These are phyloP conservation scores for Hippocampus barbouri DNA, from an alignment of 2,113 vertebrate genomes.

Conservation along the genomic window DNA sequence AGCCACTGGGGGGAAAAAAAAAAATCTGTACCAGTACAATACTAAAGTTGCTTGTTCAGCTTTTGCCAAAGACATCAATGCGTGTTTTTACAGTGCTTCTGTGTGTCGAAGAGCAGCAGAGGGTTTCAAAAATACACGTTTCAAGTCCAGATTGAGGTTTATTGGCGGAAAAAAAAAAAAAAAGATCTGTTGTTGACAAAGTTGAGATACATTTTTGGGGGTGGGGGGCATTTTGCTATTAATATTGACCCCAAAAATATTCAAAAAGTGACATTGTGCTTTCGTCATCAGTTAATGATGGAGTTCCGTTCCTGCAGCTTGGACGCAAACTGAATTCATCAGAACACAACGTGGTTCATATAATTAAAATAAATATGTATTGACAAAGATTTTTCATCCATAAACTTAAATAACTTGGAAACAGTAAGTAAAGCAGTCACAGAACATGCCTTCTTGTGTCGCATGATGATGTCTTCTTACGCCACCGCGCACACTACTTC, in stretches of 20 bases:
- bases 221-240: not conserved
- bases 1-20: constrained; percentile 48
- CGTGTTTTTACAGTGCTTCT: constrained; percentile 53
- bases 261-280: not conserved
- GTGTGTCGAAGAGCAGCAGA: constrained; percentile 48
- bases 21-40: constrained; percentile 20
- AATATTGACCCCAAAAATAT: too few species aligned
- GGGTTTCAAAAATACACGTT: constrained; percentile 22
- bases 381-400: not conserved
- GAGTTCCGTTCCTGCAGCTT: too few species aligned
- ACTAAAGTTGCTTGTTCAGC: constrained; percentile 16
- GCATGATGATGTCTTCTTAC: too few species aligned
- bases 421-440: too few species aligned
- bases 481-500: too few species aligned
- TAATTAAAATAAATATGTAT: not conserved
- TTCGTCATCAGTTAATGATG: too few species aligned
- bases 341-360: too few species aligned
- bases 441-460: too few species aligned
- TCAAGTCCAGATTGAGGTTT: not conserved
- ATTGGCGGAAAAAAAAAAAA: not conserved
- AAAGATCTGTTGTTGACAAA: not conserved
- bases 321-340: too few species aligned
- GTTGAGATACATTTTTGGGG: too few species aligned
- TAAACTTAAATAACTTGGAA: not conserved
- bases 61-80: constrained; percentile 57